A percentile compares a stretch with the other conserved stretches of the same genome.
Evolutionary conservation across 2,888 invertebrate species (phyloP).

Genomic region (Clistopyga incitator): DNA sequence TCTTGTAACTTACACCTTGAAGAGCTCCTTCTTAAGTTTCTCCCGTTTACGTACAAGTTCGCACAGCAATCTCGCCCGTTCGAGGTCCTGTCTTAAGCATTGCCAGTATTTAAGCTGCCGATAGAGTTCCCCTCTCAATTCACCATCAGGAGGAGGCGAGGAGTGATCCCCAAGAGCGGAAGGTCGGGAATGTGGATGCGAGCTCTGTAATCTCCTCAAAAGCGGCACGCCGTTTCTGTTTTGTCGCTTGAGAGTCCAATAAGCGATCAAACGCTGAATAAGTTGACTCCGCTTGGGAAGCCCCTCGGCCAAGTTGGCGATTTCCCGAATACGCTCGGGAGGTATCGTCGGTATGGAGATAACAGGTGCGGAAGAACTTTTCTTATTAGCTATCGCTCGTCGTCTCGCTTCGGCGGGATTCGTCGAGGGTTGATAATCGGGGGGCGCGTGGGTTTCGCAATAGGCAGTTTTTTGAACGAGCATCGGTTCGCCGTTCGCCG

Average conservation of each 20-base stretch:
- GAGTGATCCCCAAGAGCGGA: constrained; percentile 77
- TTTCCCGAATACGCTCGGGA: constrained; percentile 94
- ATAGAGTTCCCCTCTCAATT: constrained; percentile 88
- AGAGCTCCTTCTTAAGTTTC: constrained; percentile 95
- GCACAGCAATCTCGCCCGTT: constrained; percentile 95
- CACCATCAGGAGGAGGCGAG: constrained; percentile 81
- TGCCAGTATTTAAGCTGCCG: constrained; percentile 97
- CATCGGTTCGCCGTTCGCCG: constrained; percentile 89
- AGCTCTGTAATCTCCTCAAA: constrained; percentile 92
- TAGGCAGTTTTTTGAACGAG: constrained; percentile 97
- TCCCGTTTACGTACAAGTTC: constrained; percentile 98
- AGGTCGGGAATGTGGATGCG: constrained; percentile 82
- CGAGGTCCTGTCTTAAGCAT: constrained; percentile 96
- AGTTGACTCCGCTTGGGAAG: constrained; percentile 92
- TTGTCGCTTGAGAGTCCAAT: constrained; percentile 98
- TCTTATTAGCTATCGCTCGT: constrained; percentile 86
- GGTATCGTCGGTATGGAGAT: constrained; percentile 97
- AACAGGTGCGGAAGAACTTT: constrained; percentile 95
- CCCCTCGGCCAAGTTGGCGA: constrained; percentile 87
- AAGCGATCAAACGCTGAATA: constrained; percentile 95
- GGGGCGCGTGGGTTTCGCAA: constrained; percentile 97
- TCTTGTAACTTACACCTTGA: constrained; percentile 86
- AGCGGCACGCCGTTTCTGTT: constrained; percentile 98
- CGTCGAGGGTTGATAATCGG: constrained; percentile 84
- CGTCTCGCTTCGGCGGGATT: constrained; percentile 84